Evolutionary conservation across 92 coral and sea anemone genomes (phyloP).

Genomic region (Diadumene lineata): DNA sequence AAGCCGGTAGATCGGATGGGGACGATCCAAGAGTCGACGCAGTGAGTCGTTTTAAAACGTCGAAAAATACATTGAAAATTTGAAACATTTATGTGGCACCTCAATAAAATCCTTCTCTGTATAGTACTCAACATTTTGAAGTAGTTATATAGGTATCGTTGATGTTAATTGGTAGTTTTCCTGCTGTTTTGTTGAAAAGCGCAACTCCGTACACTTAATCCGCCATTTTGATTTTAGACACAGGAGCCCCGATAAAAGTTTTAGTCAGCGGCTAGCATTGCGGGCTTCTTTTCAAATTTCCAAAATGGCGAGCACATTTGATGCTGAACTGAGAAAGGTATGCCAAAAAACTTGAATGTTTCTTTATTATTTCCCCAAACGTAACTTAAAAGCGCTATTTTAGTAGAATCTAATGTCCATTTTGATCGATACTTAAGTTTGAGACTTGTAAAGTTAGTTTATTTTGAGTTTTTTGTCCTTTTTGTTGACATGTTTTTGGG

Average conservation of each 20-base stretch:
- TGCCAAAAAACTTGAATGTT: background rate
- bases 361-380: background rate
- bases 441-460: too few relatives aligned
- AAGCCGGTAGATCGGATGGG: conserved; percentile 31
- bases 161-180: background rate
- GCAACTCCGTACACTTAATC: conserved; percentile 1
- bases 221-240: conserved; percentile 34
- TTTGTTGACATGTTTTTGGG: too few relatives aligned
- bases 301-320: conserved; percentile 97
- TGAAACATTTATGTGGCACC: background rate
- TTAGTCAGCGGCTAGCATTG: conserved; percentile 19
- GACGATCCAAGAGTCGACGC: conserved; percentile 36
- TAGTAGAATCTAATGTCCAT: too few relatives aligned
- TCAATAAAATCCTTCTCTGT: background rate
- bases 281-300: conserved; percentile 24
- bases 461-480: too few relatives aligned
- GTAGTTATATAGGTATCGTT: background rate
- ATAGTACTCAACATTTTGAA: background rate
- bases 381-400: background rate
- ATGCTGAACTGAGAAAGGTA: conserved; percentile 92
- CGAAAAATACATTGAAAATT: background rate
- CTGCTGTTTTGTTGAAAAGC: background rate
- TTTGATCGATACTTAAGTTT: too few relatives aligned
- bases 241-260: background rate
- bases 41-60: conserved; percentile 28